Conservation (phyloP, 2,888 invertebrate genomes). For the Leptopterna dolabrata region DNA sequence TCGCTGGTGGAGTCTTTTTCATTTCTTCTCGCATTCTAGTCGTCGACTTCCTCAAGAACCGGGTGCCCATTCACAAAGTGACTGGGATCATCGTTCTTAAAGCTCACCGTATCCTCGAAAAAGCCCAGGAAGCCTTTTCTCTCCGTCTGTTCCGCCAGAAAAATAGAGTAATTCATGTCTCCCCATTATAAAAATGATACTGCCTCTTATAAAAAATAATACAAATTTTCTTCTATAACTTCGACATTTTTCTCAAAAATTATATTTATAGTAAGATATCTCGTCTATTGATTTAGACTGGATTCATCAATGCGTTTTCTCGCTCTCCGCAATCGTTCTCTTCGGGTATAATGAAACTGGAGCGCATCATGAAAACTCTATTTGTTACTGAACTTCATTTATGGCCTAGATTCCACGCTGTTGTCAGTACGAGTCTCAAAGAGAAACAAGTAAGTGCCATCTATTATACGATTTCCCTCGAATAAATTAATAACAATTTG, state of each 20-base stretch:
- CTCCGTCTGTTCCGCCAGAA: slow-evolving; percentile 89
- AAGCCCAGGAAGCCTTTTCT: slow-evolving; percentile 95
- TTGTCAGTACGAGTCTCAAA: slow-evolving; percentile 73
- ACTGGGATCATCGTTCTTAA: slow-evolving; percentile 92
- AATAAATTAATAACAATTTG: no score
- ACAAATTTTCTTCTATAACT: no score
- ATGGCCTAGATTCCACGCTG: slow-evolving; percentile 89
- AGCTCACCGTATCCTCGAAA: slow-evolving; percentile 88
- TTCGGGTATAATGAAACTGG: slow-evolving; percentile 90
- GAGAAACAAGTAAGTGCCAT: slow-evolving; percentile 70
- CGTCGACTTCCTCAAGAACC: slow-evolving; percentile 92
- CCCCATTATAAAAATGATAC: no score
- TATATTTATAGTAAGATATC: no score
- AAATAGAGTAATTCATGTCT: slow-evolving; percentile 79
- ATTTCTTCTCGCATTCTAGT: slow-evolving; percentile 94
- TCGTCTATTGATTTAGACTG: slow-evolving; percentile 72
- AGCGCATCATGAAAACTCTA: slow-evolving; percentile 91
- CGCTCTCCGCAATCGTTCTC: slow-evolving; percentile 90
- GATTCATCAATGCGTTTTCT: slow-evolving; percentile 96
- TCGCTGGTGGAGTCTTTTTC: slow-evolving; percentile 94
- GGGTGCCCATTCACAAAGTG: slow-evolving; percentile 87
- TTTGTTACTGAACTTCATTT: slow-evolving; percentile 91
- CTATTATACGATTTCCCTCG: no score
- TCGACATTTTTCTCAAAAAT: no score
- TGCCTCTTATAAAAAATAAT: no score